A percentile compares a stretch with the other conserved stretches of the same genome.
Evolutionary conservation across 2,113 vertebrate genomes (phyloP).

Genomic region (Oryzias celebensis): DNA sequence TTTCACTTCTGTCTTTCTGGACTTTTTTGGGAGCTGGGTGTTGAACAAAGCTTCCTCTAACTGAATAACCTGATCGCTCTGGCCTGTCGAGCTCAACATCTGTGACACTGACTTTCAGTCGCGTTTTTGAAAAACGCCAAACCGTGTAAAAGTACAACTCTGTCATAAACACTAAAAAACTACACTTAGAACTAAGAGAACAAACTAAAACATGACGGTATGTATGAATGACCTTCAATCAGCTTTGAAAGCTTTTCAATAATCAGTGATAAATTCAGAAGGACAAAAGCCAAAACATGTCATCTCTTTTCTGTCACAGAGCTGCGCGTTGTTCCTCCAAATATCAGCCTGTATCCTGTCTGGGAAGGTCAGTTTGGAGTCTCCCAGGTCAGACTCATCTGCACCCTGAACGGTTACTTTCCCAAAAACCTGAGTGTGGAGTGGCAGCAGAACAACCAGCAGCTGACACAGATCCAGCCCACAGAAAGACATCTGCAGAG

Average conservation of each 20-base stretch:
- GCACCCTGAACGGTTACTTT: slow-evolving; percentile 53
- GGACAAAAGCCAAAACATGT: background rate
- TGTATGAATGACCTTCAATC: slow-evolving; percentile 12
- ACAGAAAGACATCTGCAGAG: slow-evolving; percentile 11
- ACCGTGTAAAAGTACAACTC: slow-evolving; percentile 18
- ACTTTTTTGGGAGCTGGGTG: slow-evolving; percentile 37
- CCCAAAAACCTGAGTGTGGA: slow-evolving; percentile 20
- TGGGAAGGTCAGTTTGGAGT: slow-evolving; percentile 21
- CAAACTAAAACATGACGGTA: slow-evolving; percentile 42
- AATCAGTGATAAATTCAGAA: background rate
- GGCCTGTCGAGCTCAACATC: slow-evolving; percentile 46
- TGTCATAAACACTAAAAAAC: slow-evolving; percentile 19
- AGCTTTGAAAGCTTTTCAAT: background rate
- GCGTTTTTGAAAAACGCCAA: slow-evolving; percentile 30
- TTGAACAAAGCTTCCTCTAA: slow-evolving; percentile 51
- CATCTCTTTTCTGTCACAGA: slow-evolving; percentile 41
- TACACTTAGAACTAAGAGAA: slow-evolving; percentile 16
- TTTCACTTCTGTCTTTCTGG: slow-evolving; percentile 71
- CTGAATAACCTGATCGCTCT: slow-evolving; percentile 50
- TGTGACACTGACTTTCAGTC: slow-evolving; percentile 32
- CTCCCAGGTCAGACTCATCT: slow-evolving; percentile 53
- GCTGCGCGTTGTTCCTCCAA: background rate
- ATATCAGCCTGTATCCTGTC: slow-evolving; percentile 49
- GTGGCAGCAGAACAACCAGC: slow-evolving; percentile 20
- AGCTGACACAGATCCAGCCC: accelerated